Evolutionary conservation across 2,888 invertebrate species (phyloP).

Genomic region (Melipona bicolor): DNA sequence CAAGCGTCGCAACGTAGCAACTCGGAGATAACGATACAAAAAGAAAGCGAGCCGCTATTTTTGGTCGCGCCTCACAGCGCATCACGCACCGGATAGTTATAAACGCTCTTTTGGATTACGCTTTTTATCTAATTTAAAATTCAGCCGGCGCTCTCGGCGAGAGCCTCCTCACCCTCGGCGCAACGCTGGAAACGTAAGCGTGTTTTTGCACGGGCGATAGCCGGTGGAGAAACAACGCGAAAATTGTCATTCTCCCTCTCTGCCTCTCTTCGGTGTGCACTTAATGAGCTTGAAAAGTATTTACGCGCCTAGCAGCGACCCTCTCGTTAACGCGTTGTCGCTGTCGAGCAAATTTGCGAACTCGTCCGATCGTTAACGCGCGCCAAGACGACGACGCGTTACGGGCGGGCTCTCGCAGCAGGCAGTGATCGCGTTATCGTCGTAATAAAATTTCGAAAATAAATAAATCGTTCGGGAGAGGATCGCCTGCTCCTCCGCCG

Average conservation of each 20-base stretch:
- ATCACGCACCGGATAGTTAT: neutral
- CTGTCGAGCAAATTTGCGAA: neutral
- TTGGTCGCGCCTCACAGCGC: neutral
- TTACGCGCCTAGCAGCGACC: neutral
- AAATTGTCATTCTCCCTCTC: too few species aligned
- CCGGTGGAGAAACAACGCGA: neutral
- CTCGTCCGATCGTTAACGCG: neutral
- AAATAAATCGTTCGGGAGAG: neutral
- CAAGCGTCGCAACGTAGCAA: neutral
- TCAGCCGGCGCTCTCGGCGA: neutral
- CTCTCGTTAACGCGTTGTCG: conserved; percentile 1
- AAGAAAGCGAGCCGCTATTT: neutral
- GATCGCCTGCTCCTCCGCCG: too few species aligned
- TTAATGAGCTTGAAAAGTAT: conserved; percentile 1
- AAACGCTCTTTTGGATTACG: neutral
- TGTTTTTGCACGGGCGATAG: neutral
- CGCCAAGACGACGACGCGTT: neutral
- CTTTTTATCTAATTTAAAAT: neutral
- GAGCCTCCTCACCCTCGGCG: neutral
- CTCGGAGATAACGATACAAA: neutral
- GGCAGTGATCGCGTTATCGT: neutral
- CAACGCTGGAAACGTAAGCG: conserved; percentile 6
- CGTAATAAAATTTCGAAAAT: neutral
- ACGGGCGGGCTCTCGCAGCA: too few species aligned
- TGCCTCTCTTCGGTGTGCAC: too few species aligned